These are phyloP conservation scores for Amphibalanus amphitrite DNA, from an alignment of 1,140 invertebrate genomes.

Conservation along the genomic window DNA sequence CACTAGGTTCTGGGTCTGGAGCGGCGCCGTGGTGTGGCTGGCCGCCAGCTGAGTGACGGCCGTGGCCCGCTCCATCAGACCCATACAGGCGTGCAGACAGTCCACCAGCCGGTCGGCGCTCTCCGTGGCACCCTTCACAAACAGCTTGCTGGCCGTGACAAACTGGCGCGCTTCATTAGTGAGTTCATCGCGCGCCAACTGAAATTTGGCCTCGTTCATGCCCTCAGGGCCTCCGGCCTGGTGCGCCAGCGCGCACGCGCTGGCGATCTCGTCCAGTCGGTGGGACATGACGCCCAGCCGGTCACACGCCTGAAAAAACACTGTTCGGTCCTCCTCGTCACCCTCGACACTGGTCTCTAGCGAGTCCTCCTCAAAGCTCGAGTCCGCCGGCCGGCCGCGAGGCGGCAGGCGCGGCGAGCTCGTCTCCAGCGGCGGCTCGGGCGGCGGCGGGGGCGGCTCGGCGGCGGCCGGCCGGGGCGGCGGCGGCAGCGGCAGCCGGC, in stretches of 20 bases:
- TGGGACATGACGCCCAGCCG: conserved; percentile 43
- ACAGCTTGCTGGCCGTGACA: conserved; percentile 60
- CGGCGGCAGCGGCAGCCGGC: background rate
- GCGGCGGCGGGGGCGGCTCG: conserved; percentile 8
- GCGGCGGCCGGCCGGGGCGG: conserved; percentile 13
- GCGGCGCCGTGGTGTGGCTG: conserved; percentile 49
- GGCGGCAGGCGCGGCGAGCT: conserved; percentile 11
- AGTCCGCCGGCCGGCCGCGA: too few species aligned
- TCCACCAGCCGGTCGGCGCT: conserved; percentile 35
- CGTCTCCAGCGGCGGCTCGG: conserved; percentile 12
- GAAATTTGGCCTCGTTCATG: conserved; percentile 52
- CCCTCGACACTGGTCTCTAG: too few species aligned
- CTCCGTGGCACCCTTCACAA: conserved; percentile 59
- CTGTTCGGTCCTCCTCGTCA: conserved; percentile 4
- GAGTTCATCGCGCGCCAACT: conserved; percentile 55
- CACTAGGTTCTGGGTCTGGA: conserved; percentile 59
- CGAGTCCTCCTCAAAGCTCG: too few species aligned
- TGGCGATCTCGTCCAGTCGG: conserved; percentile 44
- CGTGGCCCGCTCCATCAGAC: conserved; percentile 39
- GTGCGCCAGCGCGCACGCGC: conserved; percentile 45
- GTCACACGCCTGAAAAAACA: conserved; percentile 44
- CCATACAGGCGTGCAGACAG: conserved; percentile 48
- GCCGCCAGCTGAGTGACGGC: conserved; percentile 49
- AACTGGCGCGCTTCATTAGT: conserved; percentile 57
- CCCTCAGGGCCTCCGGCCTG: conserved; percentile 45